Evolutionary conservation across 2,888 invertebrate species (phyloP), one percentile per base, ranked within the genome.

Genomic region (Eucriotettix oculatus): DNA sequence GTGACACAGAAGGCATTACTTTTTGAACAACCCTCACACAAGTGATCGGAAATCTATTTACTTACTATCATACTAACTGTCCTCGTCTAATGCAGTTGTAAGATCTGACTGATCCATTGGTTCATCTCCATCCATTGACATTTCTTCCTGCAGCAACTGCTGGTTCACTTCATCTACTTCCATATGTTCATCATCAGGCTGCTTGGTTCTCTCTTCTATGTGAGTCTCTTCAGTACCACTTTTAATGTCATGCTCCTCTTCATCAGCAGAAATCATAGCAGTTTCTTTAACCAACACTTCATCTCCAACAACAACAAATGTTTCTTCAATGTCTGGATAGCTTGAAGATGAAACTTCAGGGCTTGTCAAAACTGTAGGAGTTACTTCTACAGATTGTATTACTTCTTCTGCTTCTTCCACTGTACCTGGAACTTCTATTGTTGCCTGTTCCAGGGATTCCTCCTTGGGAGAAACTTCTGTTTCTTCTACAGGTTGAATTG

Each of bases 281-380:
- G 74, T 71, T 68, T 76, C 76, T 60, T 73, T 71, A 58, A 72
- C 70, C 16, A 70, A 68, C 67, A 75, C 75, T 14, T 69, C 66
- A 54, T 76, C 76, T 61, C 65, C 66, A 57, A 64, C 68, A n/a
- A 74, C 73, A 65, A 75, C 75, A 29, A 74, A 12, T 12, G 48
- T 48, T n/a, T 48, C 48, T 48, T 48, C 48, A 12, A 14, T 48
- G 12, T 12, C 48, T n/a, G 48, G 48, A 14, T 55, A 60, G 59
- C 14, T 14, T n/a, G 12, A 12, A 14, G 12, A 12, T n/a, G 48
- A 48, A 12, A 48, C 48, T n/a, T 12, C 48, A n/a, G 48, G 12
- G 9, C n/a, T n/a, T 48, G 14, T n/a, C 14, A 48, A 14, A 48
- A n/a, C 48, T 12, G 48, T 14, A 12, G 48, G 12, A 12, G 48